Percentiles rank a stretch among this genome's conserved stretches.
These are phyloP conservation scores for Salmo trutta DNA, from an alignment of 2,797 vertebrate genomes.

Conservation along the genomic window DNA sequence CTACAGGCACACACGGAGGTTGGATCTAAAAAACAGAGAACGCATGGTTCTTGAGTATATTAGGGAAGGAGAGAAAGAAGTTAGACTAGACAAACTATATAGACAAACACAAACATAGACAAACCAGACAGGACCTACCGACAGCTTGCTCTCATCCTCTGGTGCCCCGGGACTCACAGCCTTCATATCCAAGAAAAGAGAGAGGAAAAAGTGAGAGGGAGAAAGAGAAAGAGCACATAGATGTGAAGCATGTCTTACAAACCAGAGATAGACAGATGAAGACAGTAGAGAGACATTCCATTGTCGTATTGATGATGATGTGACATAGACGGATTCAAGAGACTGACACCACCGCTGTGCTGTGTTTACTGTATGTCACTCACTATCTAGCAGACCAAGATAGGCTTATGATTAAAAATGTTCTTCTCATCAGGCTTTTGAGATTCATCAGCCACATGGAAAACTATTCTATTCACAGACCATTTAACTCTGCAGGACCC, in stretches of 20 bases:
- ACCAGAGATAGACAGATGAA: conserved; percentile 56
- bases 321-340: conserved; percentile 56
- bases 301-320: conserved; percentile 37
- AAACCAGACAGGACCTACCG: conserved; percentile 84
- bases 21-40: background rate
- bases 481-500: background rate
- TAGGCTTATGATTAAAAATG: background rate
- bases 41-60: conserved; percentile 31
- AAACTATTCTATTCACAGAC: background rate
- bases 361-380: background rate
- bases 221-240: conserved; percentile 71
- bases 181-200: conserved; percentile 79
- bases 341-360: conserved; percentile 45
- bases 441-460: background rate
- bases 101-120: conserved; percentile 59
- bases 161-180: conserved; percentile 73
- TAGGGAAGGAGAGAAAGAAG: conserved; percentile 41
- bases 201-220: conserved; percentile 62
- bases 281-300: conserved; percentile 53
- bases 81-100: conserved; percentile 34
- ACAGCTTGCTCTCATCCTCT: conserved; percentile 88
- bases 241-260: conserved; percentile 76
- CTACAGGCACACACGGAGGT: background rate
- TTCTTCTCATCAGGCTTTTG: background rate
- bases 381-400: background rate